These are phyloP conservation scores for Recurvirostra avosetta DNA, from an alignment of 2,113 vertebrate genomes.

Conservation along the genomic window DNA sequence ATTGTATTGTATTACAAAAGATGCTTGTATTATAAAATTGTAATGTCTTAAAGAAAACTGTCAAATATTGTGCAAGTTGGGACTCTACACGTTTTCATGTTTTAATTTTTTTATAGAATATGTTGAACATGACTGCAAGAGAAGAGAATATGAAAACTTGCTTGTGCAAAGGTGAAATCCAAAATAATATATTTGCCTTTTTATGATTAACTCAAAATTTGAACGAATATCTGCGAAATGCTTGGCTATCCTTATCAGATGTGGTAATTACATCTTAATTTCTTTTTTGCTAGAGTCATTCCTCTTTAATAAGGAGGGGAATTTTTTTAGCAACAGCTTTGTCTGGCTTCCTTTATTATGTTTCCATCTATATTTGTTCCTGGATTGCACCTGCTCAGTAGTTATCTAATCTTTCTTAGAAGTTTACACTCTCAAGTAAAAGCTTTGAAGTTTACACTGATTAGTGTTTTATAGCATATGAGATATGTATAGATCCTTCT, in stretches of 20 bases:
- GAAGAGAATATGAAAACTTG: neutral
- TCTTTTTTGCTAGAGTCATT: neutral
- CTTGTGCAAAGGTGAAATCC: neutral
- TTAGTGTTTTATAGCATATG: slow-evolving; percentile 58
- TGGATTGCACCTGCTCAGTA: slow-evolving; percentile 74
- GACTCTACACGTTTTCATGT: fast-evolving
- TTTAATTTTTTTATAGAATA: neutral
- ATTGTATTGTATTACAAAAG: neutral
- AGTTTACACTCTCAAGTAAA: slow-evolving; percentile 63
- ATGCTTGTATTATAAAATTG: neutral
- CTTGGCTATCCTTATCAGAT: neutral
- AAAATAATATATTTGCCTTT: neutral
- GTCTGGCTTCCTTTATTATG: slow-evolving; percentile 43
- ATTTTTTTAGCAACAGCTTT: slow-evolving; percentile 42
- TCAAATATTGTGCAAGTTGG: neutral
- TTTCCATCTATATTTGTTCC: slow-evolving; percentile 40
- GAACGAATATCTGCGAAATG: neutral
- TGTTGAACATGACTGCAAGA: neutral
- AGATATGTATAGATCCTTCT: slow-evolving; percentile 53
- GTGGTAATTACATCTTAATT: neutral
- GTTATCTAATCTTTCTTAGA: slow-evolving; percentile 70
- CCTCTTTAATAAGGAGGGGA: neutral
- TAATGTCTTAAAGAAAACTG: neutral
- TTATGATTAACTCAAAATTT: neutral
- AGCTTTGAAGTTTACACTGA: slow-evolving; percentile 64